These are phyloP conservation scores for Arvicanthis niloticus DNA, from an alignment of 2,113 vertebrate genomes.

Conservation along the genomic window DNA sequence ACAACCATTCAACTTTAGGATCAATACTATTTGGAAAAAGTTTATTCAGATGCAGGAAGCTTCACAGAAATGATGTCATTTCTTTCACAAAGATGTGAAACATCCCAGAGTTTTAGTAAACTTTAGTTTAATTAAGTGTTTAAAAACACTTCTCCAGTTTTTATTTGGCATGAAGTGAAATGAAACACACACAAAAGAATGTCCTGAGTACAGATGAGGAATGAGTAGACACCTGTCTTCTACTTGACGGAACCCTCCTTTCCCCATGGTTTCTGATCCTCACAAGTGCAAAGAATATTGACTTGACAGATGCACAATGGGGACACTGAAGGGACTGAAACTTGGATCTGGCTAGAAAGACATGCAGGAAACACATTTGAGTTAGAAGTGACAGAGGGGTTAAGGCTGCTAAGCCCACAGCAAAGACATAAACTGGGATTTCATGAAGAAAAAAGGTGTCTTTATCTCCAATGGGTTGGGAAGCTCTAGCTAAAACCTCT, in stretches of 20 bases:
- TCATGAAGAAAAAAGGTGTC: background rate
- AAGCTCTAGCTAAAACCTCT: background rate
- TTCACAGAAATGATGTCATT: background rate
- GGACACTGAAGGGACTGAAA: background rate
- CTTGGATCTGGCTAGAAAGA: background rate
- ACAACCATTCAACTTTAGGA: background rate
- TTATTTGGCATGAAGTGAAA: background rate
- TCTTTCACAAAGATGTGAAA: constrained; percentile 12
- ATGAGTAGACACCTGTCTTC: background rate
- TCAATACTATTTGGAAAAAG: constrained; percentile 8
- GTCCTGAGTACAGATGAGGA: no score
- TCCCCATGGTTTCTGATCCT: background rate
- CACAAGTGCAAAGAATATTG: background rate
- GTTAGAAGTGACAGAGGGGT: background rate
- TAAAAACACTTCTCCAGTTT: background rate
- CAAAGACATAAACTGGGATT: background rate
- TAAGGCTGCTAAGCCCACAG: background rate
- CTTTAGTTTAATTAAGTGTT: background rate
- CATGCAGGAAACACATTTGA: background rate
- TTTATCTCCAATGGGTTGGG: background rate
- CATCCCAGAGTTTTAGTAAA: background rate
- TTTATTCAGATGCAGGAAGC: background rate
- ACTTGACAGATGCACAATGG: background rate
- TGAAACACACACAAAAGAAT: background rate
- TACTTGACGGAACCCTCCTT: background rate